Evolutionary conservation across 2,113 vertebrate species (phyloP).

Genomic region (Oriolus oriolus): DNA sequence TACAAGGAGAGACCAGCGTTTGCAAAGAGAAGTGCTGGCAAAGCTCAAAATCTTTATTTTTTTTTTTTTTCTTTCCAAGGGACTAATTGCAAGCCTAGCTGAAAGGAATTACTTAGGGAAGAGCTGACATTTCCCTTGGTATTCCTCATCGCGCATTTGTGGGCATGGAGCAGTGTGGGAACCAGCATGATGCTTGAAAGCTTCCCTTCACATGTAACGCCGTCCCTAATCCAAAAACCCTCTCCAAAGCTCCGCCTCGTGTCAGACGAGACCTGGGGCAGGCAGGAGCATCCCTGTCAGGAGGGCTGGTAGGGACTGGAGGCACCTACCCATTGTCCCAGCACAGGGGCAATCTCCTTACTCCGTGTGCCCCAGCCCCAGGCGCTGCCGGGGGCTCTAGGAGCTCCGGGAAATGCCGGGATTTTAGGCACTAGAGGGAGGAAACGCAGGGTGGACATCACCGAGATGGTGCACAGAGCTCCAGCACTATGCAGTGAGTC

Average conservation of each 20-base stretch:
- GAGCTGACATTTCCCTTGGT: background rate
- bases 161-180: background rate
- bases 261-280: background rate
- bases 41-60: background rate
- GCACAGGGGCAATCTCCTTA: fast-evolving
- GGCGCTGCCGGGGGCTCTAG: background rate
- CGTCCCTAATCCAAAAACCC: background rate
- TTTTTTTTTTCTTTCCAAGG: background rate
- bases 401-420: background rate
- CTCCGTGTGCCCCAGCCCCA: background rate
- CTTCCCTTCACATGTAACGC: fast-evolving
- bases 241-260: background rate
- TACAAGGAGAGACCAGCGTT: background rate
- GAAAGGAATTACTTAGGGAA: background rate
- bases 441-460: fast-evolving
- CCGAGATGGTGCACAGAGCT: background rate
- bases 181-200: background rate
- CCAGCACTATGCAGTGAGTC: fast-evolving
- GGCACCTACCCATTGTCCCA: background rate
- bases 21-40: background rate
- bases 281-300: background rate
- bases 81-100: background rate
- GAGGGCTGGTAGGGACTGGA: background rate
- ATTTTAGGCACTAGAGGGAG: background rate
- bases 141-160: background rate